These are phyloP conservation scores for Eufriesea mexicana DNA, from an alignment of 1,140 invertebrate species.

Conservation along the genomic window DNA sequence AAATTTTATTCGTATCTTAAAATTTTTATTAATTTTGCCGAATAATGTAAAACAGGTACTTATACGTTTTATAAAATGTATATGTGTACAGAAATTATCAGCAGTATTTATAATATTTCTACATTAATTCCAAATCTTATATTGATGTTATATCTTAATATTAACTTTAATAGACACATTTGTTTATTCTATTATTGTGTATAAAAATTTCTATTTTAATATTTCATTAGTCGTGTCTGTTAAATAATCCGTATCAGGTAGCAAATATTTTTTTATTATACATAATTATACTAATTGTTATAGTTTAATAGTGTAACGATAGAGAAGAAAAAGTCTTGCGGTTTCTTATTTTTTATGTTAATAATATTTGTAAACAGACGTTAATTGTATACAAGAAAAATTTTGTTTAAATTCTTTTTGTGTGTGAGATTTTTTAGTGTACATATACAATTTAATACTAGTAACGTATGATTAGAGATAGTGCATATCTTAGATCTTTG, in stretches of 20 bases:
- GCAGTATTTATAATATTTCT: conserved; percentile 37
- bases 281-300: conserved; percentile 7
- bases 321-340: background rate
- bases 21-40: background rate
- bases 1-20: background rate
- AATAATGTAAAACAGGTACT: background rate
- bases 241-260: background rate
- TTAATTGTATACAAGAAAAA: background rate
- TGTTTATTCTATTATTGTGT: conserved; percentile 30
- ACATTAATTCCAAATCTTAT: conserved; percentile 22
- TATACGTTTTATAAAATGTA: conserved; percentile 30
- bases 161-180: conserved; percentile 17
- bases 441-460: background rate
- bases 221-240: background rate
- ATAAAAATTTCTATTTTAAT: conserved; percentile 25
- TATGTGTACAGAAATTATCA: conserved; percentile 7
- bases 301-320: background rate
- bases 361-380: background rate
- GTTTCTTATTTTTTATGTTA: background rate
- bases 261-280: conserved; percentile 1
- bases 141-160: conserved; percentile 25
- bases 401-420: background rate
- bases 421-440: background rate
- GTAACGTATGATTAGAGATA: background rate
- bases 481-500: background rate